phyloP scores from a whole-genome alignment of 2,113 vertebrate genomes.

The Callospermophilus lateralis region DNA sequence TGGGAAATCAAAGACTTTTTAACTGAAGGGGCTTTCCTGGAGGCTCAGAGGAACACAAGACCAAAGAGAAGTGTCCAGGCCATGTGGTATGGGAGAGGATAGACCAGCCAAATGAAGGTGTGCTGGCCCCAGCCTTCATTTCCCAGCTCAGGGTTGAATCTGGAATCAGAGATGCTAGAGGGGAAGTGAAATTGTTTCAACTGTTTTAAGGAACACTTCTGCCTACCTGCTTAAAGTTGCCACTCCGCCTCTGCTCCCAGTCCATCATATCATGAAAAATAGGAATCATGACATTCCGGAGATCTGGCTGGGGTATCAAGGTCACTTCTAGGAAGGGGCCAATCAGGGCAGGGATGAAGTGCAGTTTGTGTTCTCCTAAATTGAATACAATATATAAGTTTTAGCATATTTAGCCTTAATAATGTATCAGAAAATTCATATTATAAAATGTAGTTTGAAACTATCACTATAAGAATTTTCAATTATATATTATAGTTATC shows the following conservation, averaged over 20 bases:
- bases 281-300: constrained; percentile 99
- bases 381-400: constrained; percentile 36
- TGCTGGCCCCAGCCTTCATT: background rate
- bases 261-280: constrained; percentile 99
- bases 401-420: constrained; percentile 1
- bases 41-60: background rate
- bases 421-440: constrained; percentile 25
- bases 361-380: constrained; percentile 97
- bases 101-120: background rate
- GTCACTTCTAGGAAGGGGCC: constrained; percentile 99
- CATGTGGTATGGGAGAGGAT: background rate
- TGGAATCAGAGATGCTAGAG: fast-evolving
- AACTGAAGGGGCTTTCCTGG: background rate
- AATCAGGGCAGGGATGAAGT: constrained; percentile 99
- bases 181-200: background rate
- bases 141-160: background rate
- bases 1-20: constrained; percentile 10
- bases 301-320: constrained; percentile 97
- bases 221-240: constrained; percentile 98
- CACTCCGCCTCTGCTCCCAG: constrained; percentile 98
- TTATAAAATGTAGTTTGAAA: background rate
- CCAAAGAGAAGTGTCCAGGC: background rate
- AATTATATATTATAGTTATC: background rate
- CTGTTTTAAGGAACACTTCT: background rate
- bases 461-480: background rate